A percentile compares a stretch with the other conserved stretches of the same genome.
Conservation (phyloP, 2,888 invertebrate genomes). For the Eugnorisma glareosa region DNA sequence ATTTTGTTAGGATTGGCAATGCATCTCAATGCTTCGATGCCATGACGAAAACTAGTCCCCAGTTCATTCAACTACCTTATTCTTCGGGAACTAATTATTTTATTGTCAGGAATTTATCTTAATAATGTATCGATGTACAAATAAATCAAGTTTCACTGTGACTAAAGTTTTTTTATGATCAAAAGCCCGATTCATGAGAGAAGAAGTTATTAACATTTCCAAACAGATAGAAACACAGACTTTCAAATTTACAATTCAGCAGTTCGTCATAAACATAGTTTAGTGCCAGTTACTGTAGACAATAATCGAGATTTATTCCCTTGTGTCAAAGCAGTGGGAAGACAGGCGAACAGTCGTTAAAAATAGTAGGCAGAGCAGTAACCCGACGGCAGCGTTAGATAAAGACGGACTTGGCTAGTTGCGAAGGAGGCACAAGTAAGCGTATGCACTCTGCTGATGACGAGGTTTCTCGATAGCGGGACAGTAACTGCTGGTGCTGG, state of each 20-base stretch:
- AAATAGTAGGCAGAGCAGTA: conserved; percentile 9
- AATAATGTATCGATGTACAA: conserved; percentile 6
- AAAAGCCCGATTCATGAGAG: conserved; percentile 19
- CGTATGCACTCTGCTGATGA: not conserved
- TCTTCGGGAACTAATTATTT: too few species aligned
- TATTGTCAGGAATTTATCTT: too few species aligned
- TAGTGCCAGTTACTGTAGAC: conserved; percentile 15
- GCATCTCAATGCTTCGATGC: conserved; percentile 31
- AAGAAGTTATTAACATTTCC: conserved; percentile 38
- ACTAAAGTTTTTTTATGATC: conserved; percentile 15
- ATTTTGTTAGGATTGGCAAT: conserved; percentile 22
- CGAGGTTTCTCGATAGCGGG: not conserved
- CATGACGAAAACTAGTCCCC: conserved; percentile 3
- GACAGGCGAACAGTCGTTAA: not conserved
- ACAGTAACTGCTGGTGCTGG: not conserved
- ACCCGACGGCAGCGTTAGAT: not conserved
- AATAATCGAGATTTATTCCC: conserved; percentile 1
- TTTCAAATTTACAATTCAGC: conserved; percentile 31
- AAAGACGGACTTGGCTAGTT: not conserved
- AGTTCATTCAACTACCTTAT: conserved; percentile 47
- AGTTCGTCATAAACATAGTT: conserved; percentile 33
- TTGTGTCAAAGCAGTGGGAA: not conserved
- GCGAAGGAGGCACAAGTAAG: not conserved
- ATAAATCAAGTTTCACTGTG: conserved; percentile 29
- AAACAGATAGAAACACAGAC: conserved; percentile 21